phyloP scores from a whole-genome alignment of 2,888 invertebrate genomes.

The Parascotia fuliginaria region DNA sequence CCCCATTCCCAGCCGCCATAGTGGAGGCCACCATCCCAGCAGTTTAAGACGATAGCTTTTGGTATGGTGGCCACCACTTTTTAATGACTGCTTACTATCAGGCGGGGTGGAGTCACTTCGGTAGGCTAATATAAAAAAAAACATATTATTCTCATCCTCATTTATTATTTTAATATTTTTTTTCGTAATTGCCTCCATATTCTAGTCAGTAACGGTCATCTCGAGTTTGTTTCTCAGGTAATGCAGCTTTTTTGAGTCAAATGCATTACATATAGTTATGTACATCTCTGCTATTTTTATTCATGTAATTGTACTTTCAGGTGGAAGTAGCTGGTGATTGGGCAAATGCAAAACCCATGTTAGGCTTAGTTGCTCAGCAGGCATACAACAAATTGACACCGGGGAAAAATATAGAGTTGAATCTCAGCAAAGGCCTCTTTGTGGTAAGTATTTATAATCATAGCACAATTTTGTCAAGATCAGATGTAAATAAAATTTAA shows the following conservation, averaged over 20 bases:
- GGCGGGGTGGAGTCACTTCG: no score
- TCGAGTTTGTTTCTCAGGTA: neutral
- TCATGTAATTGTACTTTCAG: conserved; percentile 43
- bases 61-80: no score
- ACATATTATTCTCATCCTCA: no score
- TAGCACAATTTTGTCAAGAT: no score
- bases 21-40: no score
- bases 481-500: no score
- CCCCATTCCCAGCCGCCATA: no score
- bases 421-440: conserved; percentile 92
- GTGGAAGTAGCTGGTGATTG: conserved; percentile 79
- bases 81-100: no score
- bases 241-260: neutral
- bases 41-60: no score
- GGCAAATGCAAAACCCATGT: conserved; percentile 85
- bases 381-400: conserved; percentile 88
- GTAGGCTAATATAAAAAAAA: no score
- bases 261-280: neutral
- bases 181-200: neutral
- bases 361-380: conserved; percentile 92
- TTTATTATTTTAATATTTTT: neutral
- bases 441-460: conserved; percentile 88
- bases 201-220: neutral
- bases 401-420: conserved; percentile 86
- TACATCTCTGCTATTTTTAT: neutral